These are phyloP conservation scores for Pachycephala philippinensis DNA, from an alignment of 2,113 vertebrate genomes.

Conservation along the genomic window DNA sequence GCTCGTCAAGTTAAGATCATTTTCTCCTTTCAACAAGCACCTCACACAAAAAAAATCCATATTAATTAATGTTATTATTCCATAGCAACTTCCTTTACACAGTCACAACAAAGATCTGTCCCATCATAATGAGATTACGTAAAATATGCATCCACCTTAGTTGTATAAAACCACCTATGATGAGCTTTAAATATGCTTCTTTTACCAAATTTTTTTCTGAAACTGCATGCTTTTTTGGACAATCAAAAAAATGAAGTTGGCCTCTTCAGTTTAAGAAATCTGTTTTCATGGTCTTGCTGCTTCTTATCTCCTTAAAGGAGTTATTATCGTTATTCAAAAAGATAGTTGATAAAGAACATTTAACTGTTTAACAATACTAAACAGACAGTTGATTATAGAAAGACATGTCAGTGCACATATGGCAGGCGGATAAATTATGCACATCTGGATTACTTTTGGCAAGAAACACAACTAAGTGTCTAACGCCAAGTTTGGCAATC, in stretches of 20 bases:
- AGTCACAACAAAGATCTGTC: slow-evolving; percentile 11
- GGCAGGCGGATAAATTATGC: slow-evolving; percentile 81
- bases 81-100: slow-evolving; percentile 26
- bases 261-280: slow-evolving; percentile 2
- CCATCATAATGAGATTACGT: background rate
- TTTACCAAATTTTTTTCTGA: background rate
- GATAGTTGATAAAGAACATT: slow-evolving; percentile 70
- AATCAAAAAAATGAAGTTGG: background rate
- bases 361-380: slow-evolving; percentile 77
- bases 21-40: slow-evolving; percentile 14
- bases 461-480: slow-evolving; percentile 76
- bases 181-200: background rate
- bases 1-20: background rate
- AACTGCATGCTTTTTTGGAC: background rate
- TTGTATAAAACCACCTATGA: background rate
- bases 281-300: background rate
- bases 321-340: slow-evolving; percentile 64
- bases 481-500: slow-evolving; percentile 80
- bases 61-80: slow-evolving; percentile 35
- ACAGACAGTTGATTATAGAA: slow-evolving; percentile 81
- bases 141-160: background rate
- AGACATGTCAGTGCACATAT: slow-evolving; percentile 82
- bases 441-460: slow-evolving; percentile 85
- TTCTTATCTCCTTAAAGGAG: slow-evolving; percentile 56
- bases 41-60: background rate